phyloP scores from a whole-genome alignment of 92 coral and sea anemone species.

The Diadumene lineata region DNA sequence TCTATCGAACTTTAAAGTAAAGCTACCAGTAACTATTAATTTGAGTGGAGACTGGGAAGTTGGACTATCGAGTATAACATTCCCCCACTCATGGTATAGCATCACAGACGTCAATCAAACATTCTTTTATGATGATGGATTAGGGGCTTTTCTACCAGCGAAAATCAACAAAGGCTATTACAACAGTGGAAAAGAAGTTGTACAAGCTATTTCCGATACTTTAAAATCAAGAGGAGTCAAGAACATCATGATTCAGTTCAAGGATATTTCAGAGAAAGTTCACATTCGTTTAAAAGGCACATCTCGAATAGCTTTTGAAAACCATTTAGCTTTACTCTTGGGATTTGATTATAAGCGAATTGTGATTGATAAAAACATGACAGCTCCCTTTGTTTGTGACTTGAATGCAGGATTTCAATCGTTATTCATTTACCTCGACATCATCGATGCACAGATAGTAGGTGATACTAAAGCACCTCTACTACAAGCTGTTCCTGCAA shows the following conservation, averaged over 20 bases:
- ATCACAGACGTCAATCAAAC: too few species aligned
- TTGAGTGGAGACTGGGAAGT: constrained; percentile 31
- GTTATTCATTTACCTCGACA: constrained; percentile 2
- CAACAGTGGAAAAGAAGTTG: neutral
- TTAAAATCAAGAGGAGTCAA: too few species aligned
- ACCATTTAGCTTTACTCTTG: neutral
- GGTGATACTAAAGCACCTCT: neutral
- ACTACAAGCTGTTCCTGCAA: constrained; percentile 9
- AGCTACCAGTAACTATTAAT: constrained; percentile 21
- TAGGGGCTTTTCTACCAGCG: too few species aligned
- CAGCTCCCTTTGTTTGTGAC: constrained; percentile 12
- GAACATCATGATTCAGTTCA: neutral
- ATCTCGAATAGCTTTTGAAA: too few species aligned
- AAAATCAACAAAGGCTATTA: neutral
- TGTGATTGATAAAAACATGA: neutral
- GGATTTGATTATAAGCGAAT: constrained; percentile 24
- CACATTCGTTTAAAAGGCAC: too few species aligned
- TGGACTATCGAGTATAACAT: neutral
- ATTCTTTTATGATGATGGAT: too few species aligned
- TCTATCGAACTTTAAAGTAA: constrained; percentile 4
- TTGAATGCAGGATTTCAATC: constrained; percentile 26
- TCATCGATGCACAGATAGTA: neutral
- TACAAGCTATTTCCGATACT: neutral
- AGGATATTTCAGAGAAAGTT: neutral
- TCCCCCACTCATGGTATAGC: neutral